phyloP scores from a whole-genome alignment of 2,113 vertebrate genomes.

The Varanus komodoensis region DNA sequence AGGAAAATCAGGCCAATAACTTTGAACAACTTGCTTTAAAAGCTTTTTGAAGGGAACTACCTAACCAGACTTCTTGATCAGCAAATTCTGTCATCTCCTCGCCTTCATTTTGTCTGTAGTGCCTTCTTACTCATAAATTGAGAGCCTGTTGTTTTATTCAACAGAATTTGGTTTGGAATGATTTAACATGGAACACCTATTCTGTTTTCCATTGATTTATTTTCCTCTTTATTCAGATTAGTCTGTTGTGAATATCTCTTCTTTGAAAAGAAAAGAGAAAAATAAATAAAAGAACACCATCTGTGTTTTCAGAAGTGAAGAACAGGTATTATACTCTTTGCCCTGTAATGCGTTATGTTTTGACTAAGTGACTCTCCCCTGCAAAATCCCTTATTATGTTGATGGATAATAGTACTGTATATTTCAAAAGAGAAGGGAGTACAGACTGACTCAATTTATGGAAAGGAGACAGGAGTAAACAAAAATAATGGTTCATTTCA shows the following conservation, averaged over 20 bases:
- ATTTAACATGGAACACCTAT: not conserved
- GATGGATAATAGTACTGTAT: slow-evolving; percentile 7
- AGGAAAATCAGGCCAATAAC: slow-evolving; percentile 6
- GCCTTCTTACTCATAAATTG: not conserved
- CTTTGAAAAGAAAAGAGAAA: not conserved
- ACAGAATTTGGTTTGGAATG: not conserved
- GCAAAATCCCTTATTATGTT: not conserved
- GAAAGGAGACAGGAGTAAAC: not conserved
- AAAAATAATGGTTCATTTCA: not conserved
- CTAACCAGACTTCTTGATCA: not conserved
- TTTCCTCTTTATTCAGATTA: not conserved
- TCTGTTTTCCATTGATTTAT: slow-evolving; percentile 16
- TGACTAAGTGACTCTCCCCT: slow-evolving; percentile 1
- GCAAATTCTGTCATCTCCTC: not conserved
- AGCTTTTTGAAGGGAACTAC: not conserved
- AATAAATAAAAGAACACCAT: not conserved
- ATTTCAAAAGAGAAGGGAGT: slow-evolving; percentile 22
- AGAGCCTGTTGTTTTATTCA: not conserved
- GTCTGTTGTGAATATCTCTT: not conserved
- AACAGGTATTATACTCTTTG: not conserved
- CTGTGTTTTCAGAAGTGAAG: slow-evolving; percentile 4
- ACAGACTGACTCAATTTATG: slow-evolving; percentile 25
- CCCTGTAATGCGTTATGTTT: not conserved
- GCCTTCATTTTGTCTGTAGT: not conserved
- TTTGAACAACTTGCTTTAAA: not conserved